These are phyloP conservation scores for Cheilosia scutellata DNA, from an alignment of 2,888 invertebrate species.

Conservation along the genomic window DNA sequence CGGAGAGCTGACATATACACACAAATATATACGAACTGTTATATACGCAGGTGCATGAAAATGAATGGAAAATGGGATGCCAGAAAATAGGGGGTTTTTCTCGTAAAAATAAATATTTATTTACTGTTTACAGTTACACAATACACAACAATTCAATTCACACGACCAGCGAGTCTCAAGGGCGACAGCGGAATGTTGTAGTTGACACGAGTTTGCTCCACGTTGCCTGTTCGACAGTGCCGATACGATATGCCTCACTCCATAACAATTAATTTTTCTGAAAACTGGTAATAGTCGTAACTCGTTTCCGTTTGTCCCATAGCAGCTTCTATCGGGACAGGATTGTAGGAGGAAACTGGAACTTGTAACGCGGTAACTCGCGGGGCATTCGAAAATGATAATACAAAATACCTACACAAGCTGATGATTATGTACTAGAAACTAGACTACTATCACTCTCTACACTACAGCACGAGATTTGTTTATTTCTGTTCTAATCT, in stretches of 20 bases:
- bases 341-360: slow-evolving; percentile 24
- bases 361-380: slow-evolving; percentile 63
- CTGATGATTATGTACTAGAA: background rate
- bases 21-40: slow-evolving; percentile 50
- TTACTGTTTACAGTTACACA: slow-evolving; percentile 17
- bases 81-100: slow-evolving; percentile 45
- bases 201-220: slow-evolving; percentile 38
- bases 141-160: background rate
- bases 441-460: too few relatives aligned
- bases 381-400: slow-evolving; percentile 32
- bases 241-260: slow-evolving; percentile 24
- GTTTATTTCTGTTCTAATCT: slow-evolving; percentile 26
- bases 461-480: slow-evolving; percentile 9
- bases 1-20: slow-evolving; percentile 35
- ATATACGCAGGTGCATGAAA: slow-evolving; percentile 73
- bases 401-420: background rate
- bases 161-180: slow-evolving; percentile 55
- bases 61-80: slow-evolving; percentile 30
- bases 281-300: slow-evolving; percentile 30
- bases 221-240: slow-evolving; percentile 1
- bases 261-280: slow-evolving; percentile 11
- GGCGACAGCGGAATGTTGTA: slow-evolving; percentile 57
- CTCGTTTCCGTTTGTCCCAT: slow-evolving; percentile 4
- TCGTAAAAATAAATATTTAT: slow-evolving; percentile 16
- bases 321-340: background rate